phyloP scores from a whole-genome alignment of 1,140 invertebrate species.

The Mya arenaria region DNA sequence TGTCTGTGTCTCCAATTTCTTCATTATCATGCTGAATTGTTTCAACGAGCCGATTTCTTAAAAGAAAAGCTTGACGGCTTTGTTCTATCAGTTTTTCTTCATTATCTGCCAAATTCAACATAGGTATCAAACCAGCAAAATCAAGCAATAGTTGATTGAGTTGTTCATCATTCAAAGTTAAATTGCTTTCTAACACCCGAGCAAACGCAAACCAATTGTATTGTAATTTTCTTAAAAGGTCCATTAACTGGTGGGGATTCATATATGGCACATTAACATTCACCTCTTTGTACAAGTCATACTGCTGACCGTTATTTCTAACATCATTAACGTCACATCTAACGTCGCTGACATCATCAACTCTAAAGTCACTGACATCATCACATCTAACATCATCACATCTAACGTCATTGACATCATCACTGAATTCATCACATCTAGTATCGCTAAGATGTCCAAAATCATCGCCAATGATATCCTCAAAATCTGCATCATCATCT shows the following conservation, averaged over 20 bases:
- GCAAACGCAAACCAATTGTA: constrained; percentile 13
- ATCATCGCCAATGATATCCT: too few species aligned
- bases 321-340: background rate
- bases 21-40: background rate
- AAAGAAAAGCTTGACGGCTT: constrained; percentile 9
- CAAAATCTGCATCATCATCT: too few species aligned
- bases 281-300: constrained; percentile 4
- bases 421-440: background rate
- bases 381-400: background rate
- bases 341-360: background rate
- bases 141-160: constrained; percentile 11
- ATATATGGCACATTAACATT: background rate
- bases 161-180: background rate
- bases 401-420: background rate
- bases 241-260: constrained; percentile 10
- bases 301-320: background rate
- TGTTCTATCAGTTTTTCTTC: constrained; percentile 12
- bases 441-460: too few species aligned
- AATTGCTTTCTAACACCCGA: background rate
- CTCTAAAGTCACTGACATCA: background rate
- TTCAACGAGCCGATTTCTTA: background rate
- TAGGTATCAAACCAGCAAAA: constrained; percentile 1
- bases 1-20: background rate
- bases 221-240: constrained; percentile 1
- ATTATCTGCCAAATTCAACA: background rate